Evolutionary conservation across 2,797 vertebrate genomes (phyloP), one percentile per base, ranked within the genome.

Genomic region (Oryzias dopingdopingensis): DNA sequence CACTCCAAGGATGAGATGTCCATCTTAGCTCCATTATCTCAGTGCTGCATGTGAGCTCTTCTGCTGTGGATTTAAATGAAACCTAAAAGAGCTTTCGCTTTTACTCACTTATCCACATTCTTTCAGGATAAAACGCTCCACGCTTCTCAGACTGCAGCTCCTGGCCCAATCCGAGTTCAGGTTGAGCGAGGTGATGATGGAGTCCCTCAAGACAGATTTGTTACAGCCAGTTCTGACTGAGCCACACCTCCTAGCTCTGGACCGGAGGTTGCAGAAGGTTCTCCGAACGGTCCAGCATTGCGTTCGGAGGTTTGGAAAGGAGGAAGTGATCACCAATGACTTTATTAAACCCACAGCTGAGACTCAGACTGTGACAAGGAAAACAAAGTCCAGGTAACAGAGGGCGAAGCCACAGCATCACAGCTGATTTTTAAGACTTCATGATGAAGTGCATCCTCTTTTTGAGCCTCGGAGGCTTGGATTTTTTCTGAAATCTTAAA

Each of bases 111-210:
- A 5, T 2, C 16, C 4, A n/a, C 42, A 2, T n/a, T n/a, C 20
- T 22, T 5, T 4, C 87, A 99, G 97, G 62, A 93, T 99, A 55
- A 98, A 97, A 73, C 91, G 67, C 67, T 93, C 94, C 2, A 99
- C 97, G 0, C 74, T 95, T 3, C 43, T 92, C 42, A 91, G 93
- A 0, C 92, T 99, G 43, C 92, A 85, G 81, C 92, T 99, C 37
- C 56, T 99, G 82, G 76, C 92, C 0, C 86, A 73, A 18, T 79
- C 90, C 0, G 89, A 91, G 16, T 97, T 94, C 72, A 88, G 59
- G 17, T 93, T 98, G 43, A 98, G 97, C 0, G 95, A 96, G 0
- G 83, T 97, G 48, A 96, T 99, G 96, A 89, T 94, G 52, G 96
- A 98, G 67, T 98, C 97, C 0, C 89, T 99, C 45, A 77, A 83